These are phyloP conservation scores for Cyclopterus lumpus DNA, from an alignment of 2,797 vertebrate genomes.

Conservation along the genomic window DNA sequence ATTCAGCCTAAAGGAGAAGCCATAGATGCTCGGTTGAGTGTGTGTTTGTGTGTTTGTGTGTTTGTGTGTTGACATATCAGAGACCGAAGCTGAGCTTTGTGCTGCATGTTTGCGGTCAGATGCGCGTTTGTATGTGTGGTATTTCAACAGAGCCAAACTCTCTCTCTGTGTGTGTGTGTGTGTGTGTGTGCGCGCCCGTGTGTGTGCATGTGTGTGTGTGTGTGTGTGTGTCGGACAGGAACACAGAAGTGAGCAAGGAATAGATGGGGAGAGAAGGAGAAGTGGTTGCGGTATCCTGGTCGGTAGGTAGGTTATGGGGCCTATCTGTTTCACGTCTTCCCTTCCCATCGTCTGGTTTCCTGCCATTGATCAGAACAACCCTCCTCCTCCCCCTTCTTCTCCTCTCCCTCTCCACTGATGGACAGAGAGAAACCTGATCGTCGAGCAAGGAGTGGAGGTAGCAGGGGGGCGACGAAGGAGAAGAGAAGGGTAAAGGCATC, in stretches of 20 bases:
- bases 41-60: neutral
- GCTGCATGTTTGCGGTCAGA: slow-evolving; percentile 70
- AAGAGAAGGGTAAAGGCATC: slow-evolving; percentile 77
- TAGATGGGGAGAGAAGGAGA: slow-evolving; percentile 49
- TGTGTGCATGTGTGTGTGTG: slow-evolving; percentile 26
- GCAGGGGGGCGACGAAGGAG: slow-evolving; percentile 53
- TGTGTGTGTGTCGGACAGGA: slow-evolving; percentile 36
- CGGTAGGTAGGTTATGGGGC: slow-evolving; percentile 65
- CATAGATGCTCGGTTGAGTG: neutral
- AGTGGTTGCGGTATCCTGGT: slow-evolving; percentile 65
- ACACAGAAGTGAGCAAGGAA: slow-evolving; percentile 42
- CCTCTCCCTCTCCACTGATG: slow-evolving; percentile 87
- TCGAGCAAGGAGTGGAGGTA: slow-evolving; percentile 45
- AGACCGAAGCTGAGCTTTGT: slow-evolving; percentile 27
- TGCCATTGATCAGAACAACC: slow-evolving; percentile 96
- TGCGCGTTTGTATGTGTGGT: slow-evolving; percentile 62
- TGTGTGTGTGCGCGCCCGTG: slow-evolving; percentile 18
- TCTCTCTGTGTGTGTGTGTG: slow-evolving; percentile 31
- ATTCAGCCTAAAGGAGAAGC: slow-evolving; percentile 30
- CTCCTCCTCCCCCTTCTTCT: slow-evolving; percentile 82
- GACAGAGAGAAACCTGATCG: slow-evolving; percentile 94
- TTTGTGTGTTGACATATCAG: slow-evolving; percentile 29
- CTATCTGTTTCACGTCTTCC: slow-evolving; percentile 96
- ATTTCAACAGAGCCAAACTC: slow-evolving; percentile 27
- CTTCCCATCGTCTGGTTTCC: slow-evolving; percentile 96